Evolutionary conservation across 2,888 invertebrate species (phyloP).

Genomic region (Chaetoderma sp.): DNA sequence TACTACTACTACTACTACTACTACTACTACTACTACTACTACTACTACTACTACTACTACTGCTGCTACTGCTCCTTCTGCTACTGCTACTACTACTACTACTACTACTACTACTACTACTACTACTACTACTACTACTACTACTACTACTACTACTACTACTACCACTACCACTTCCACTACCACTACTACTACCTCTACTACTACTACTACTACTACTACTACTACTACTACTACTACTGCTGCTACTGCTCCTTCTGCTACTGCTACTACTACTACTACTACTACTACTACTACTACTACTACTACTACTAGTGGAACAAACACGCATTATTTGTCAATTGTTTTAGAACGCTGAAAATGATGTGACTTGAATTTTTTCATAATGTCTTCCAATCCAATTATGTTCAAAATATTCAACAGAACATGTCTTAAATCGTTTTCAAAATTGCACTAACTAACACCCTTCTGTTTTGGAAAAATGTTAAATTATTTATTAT

Average conservation of each 20-base stretch:
- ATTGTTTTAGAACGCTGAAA: too few species aligned
- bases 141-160: conserved; percentile 6
- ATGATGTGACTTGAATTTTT: too few species aligned
- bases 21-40: conserved; percentile 4
- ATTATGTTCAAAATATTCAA: too few species aligned
- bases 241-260: conserved; percentile 4
- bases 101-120: conserved; percentile 7
- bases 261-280: conserved; percentile 11
- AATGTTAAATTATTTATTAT: too few species aligned
- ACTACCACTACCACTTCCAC: neutral
- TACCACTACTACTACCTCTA: conserved; percentile 1
- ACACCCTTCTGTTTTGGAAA: too few species aligned
- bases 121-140: conserved; percentile 7
- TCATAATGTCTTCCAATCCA: too few species aligned
- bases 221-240: conserved; percentile 6
- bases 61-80: too few species aligned
- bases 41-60: conserved; percentile 8
- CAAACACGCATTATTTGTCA: too few species aligned
- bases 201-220: conserved; percentile 3
- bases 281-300: conserved; percentile 10
- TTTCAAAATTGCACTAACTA: too few species aligned
- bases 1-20: conserved; percentile 4
- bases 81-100: neutral
- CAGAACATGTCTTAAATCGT: too few species aligned
- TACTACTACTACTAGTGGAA: neutral